A percentile compares a stretch with the other conserved stretches of the same genome.
Conservation (phyloP, 2,797 vertebrate species). For the Urocyon cinereoargenteus region DNA sequence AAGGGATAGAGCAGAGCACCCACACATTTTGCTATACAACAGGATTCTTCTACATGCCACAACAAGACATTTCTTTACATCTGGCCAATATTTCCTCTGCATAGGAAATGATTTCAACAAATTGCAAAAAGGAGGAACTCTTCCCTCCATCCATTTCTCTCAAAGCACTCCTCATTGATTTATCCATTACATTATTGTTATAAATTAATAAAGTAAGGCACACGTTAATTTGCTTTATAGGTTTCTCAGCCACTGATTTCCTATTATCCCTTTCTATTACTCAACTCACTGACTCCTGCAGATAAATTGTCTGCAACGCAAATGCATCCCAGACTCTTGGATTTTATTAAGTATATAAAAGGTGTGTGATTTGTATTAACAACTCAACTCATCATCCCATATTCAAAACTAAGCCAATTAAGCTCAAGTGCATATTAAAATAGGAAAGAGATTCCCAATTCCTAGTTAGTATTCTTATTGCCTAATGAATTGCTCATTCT, state of each 20-base stretch:
- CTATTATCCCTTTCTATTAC: constrained; percentile 84
- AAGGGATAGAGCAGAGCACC: neutral
- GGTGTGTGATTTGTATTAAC: constrained; percentile 85
- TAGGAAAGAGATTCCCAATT: constrained; percentile 70
- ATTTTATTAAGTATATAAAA: constrained; percentile 86
- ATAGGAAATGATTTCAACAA: constrained; percentile 74
- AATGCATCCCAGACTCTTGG: constrained; percentile 78
- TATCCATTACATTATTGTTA: constrained; percentile 83
- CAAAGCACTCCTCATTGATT: constrained; percentile 81
- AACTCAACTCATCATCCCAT: constrained; percentile 80
- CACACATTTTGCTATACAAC: too few species aligned
- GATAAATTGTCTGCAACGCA: constrained; percentile 80
- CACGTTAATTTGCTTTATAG: constrained; percentile 83
- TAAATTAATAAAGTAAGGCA: constrained; percentile 87
- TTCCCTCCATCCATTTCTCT: constrained; percentile 70
- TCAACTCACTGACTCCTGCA: constrained; percentile 83
- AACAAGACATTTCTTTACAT: neutral
- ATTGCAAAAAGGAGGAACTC: constrained; percentile 64
- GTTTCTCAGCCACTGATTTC: constrained; percentile 86
- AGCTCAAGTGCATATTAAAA: constrained; percentile 78
- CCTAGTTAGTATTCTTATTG: constrained; percentile 77
- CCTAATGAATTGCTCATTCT: constrained; percentile 84
- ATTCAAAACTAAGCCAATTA: constrained; percentile 85
- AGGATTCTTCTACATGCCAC: neutral
- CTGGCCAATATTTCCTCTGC: neutral